phyloP scores from a whole-genome alignment of 37 sponge, comb jelly and placozoan species.

The Haliclona indistincta region DNA sequence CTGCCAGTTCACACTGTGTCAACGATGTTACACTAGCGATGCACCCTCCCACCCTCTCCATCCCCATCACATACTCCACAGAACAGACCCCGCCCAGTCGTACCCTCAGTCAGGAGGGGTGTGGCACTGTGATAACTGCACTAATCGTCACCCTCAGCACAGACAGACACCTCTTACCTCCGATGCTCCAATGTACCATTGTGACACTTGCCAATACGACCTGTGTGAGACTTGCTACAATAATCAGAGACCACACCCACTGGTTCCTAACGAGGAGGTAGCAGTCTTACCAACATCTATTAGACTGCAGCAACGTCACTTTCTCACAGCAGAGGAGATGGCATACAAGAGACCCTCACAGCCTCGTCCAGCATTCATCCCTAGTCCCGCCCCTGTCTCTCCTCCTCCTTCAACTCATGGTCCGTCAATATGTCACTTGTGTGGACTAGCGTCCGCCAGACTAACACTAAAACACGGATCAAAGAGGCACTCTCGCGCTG shows the following conservation, averaged over 20 bases:
- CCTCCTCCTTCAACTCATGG: neutral
- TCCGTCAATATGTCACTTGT: neutral
- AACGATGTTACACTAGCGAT: neutral
- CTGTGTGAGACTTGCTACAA: slow-evolving; percentile 51
- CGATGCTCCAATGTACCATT: slow-evolving; percentile 58
- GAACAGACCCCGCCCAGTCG: slow-evolving; percentile 18
- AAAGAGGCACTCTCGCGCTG: neutral
- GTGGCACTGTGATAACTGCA: slow-evolving; percentile 75
- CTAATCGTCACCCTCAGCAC: neutral
- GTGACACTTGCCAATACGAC: slow-evolving; percentile 55
- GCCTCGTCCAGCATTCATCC: neutral
- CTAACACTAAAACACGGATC: slow-evolving; percentile 8
- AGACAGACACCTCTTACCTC: slow-evolving; percentile 8
- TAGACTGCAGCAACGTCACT: neutral
- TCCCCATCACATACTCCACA: slow-evolving; percentile 41
- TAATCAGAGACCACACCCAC: neutral
- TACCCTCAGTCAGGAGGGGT: slow-evolving; percentile 53
- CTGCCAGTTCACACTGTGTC: slow-evolving; percentile 43
- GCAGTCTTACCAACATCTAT: neutral
- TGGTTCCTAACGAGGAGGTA: neutral
- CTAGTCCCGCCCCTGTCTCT: neutral
- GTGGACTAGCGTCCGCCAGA: neutral
- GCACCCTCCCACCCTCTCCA: slow-evolving; percentile 54
- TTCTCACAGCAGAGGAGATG: neutral
- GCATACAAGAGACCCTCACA: neutral